Evolutionary conservation across 2,888 invertebrate genomes (phyloP).

Genomic region (Xiphydria camelus): DNA sequence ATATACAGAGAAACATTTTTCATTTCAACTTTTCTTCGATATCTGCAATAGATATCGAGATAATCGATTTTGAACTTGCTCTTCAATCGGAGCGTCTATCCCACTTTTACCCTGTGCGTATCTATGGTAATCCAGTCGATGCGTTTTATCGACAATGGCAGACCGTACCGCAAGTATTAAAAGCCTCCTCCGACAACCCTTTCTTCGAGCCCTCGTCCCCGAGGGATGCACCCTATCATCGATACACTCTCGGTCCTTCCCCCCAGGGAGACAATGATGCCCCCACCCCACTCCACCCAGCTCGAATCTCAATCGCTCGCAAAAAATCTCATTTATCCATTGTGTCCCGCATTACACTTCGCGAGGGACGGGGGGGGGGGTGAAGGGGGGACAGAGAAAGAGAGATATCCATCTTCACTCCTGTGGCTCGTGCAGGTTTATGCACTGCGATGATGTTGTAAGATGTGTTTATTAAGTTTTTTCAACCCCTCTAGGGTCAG

Average conservation of each 20-base stretch:
- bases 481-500: constrained; percentile 3
- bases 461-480: constrained; percentile 44
- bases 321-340: constrained; percentile 57
- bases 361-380: constrained; percentile 19
- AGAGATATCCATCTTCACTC: constrained; percentile 13
- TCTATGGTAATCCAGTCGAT: constrained; percentile 50
- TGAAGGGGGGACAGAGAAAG: background rate
- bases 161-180: constrained; percentile 49
- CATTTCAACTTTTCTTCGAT: too few relatives aligned
- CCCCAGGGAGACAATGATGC: constrained; percentile 50
- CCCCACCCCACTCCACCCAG: constrained; percentile 26
- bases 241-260: constrained; percentile 43
- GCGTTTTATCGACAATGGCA: constrained; percentile 50
- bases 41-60: too few relatives aligned
- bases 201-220: constrained; percentile 38
- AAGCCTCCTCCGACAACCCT: constrained; percentile 53
- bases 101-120: constrained; percentile 23
- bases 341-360: constrained; percentile 43
- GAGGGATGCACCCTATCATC: constrained; percentile 55
- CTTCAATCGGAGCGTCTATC: too few relatives aligned
- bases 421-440: constrained; percentile 47
- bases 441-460: constrained; percentile 32
- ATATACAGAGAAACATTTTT: background rate
- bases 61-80: too few relatives aligned
- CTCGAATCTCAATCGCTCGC: constrained; percentile 53